Conservation (phyloP, 2,797 vertebrate species). For the Gallinago nigripennis region DNA sequence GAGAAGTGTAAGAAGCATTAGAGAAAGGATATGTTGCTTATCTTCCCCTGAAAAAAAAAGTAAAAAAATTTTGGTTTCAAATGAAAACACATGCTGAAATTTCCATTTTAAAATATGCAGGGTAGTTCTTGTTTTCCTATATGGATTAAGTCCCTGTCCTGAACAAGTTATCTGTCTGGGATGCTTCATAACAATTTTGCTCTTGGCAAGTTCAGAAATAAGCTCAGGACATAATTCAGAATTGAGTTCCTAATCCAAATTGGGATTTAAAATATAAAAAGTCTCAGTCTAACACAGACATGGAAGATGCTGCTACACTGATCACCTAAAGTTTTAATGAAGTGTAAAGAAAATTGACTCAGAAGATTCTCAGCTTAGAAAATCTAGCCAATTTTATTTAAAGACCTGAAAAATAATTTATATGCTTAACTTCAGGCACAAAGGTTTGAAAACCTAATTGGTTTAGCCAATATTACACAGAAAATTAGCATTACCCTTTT, state of each 20-base stretch:
- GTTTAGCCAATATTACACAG: background rate
- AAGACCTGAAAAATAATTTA: conserved; percentile 59
- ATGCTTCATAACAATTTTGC: conserved; percentile 40
- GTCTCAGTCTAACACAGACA: conserved; percentile 5
- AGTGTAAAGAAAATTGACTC: conserved; percentile 39
- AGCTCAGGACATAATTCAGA: conserved; percentile 44
- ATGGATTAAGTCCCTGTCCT: conserved; percentile 48
- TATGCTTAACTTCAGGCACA: conserved; percentile 50
- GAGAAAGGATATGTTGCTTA: background rate
- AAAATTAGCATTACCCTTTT: background rate
- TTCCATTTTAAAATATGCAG: conserved; percentile 45
- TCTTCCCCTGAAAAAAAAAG: background rate
- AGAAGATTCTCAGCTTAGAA: background rate
- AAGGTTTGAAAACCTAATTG: conserved; percentile 49
- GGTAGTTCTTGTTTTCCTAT: conserved; percentile 49
- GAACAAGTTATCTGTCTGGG: conserved; percentile 24
- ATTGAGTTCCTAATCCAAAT: conserved; percentile 53
- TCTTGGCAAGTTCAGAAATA: conserved; percentile 42
- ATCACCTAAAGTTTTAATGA: conserved; percentile 52
- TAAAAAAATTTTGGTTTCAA: conserved; percentile 16
- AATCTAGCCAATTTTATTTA: conserved; percentile 38
- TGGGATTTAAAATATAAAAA: conserved; percentile 46
- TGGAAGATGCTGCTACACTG: background rate
- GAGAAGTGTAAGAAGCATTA: background rate
- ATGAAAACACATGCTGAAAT: conserved; percentile 35